These are phyloP conservation scores for Phataginus tricuspis DNA, from an alignment of 2,797 vertebrate species.

Conservation along the genomic window DNA sequence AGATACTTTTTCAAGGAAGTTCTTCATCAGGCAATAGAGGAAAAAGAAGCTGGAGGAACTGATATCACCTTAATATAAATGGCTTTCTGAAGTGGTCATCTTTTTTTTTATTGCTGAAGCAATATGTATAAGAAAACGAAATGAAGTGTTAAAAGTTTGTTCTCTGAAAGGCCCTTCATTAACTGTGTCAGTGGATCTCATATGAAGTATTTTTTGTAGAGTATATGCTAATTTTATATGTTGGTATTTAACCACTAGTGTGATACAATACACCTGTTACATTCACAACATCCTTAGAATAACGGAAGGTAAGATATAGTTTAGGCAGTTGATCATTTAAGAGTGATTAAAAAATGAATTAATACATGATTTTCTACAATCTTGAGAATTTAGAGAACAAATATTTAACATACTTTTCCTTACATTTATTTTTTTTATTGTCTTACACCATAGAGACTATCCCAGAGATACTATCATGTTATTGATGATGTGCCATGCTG, in stretches of 20 bases:
- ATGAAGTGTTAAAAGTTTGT: neutral
- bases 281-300: rapidly evolving
- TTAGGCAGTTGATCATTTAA: neutral
- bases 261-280: neutral
- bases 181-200: neutral
- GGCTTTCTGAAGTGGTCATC: neutral
- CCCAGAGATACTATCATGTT: constrained; percentile 41
- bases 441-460: constrained; percentile 31
- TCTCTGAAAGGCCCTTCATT: neutral
- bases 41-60: neutral
- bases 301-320: neutral
- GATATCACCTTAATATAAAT: neutral
- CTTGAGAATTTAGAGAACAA: neutral
- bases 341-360: constrained; percentile 14
- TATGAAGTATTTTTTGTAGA: neutral
- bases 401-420: neutral
- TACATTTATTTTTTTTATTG: neutral
- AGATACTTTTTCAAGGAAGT: neutral
- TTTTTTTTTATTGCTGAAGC: neutral
- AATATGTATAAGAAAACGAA: neutral
- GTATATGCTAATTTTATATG: neutral
- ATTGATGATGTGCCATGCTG: neutral
- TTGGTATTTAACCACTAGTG: neutral
- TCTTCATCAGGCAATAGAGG: neutral
- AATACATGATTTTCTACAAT: neutral